Evolutionary conservation across 2,888 invertebrate genomes (phyloP).

Genomic region (Neocrepidodera transversa): DNA sequence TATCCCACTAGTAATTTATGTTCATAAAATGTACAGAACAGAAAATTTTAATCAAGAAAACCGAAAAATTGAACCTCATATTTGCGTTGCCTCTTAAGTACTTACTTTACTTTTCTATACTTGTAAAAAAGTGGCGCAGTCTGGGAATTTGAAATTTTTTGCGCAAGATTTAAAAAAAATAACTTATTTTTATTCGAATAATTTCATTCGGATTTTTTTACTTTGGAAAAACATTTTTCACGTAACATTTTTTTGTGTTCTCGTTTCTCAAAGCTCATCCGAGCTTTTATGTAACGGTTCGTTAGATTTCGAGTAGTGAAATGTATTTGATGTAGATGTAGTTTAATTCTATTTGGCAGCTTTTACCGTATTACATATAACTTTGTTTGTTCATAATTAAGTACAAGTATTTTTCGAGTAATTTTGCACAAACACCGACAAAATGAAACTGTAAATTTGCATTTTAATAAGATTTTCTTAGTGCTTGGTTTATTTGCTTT

Average conservation of each 20-base stretch:
- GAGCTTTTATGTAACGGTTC: conserved; percentile 40
- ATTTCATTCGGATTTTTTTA: too few relatives aligned
- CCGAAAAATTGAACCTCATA: too few relatives aligned
- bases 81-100: too few relatives aligned
- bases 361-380: conserved; percentile 38
- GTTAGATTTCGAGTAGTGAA: conserved; percentile 47
- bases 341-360: conserved; percentile 47
- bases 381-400: conserved; percentile 43
- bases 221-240: conserved; percentile 21
- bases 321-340: conserved; percentile 49
- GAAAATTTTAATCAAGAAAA: too few relatives aligned
- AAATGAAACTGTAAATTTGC: conserved; percentile 47
- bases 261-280: conserved; percentile 30
- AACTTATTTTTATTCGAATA: too few relatives aligned
- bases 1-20: too few relatives aligned
- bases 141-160: too few relatives aligned
- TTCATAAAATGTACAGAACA: too few relatives aligned
- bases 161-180: too few relatives aligned
- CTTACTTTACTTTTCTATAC: too few relatives aligned
- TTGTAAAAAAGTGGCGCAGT: too few relatives aligned
- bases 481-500: conserved; percentile 35
- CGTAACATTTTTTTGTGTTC: conserved; percentile 20
- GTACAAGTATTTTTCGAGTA: conserved; percentile 47
- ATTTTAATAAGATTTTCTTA: conserved; percentile 45
- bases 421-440: conserved; percentile 43